Evolutionary conservation across 2,888 invertebrate species (phyloP), one percentile per base, ranked within the genome.

Genomic region (Drosophila pseudotakahashii): DNA sequence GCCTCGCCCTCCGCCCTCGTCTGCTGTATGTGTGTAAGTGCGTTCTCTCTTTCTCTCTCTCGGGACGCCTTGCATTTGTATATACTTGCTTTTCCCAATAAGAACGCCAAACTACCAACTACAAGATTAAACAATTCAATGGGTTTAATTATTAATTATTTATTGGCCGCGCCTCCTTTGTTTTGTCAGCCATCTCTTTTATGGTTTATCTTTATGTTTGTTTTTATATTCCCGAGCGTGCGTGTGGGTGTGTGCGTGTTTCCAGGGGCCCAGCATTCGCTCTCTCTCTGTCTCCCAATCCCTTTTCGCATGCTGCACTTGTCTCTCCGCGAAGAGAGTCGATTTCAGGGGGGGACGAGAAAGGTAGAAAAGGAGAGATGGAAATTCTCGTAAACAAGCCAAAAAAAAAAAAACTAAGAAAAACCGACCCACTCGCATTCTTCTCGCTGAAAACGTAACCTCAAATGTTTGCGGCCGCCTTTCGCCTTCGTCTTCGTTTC

Each of bases 121-220:
- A 26, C 44, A 58, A 51, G 47, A 41, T 50, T 68, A 26, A 59
- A 51, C 59, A 51, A 59, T 51, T 58, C n/a, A 26, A 34, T 48
- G 16, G 16, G 13, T 23, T 63, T 57, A 26, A 55, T 37, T 55
- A 57, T 16, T 47, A 47, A 47, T 32, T 30, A 47, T 51, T 55
- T 63, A 47, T 13, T 50, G 16, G 55, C 73, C 71, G 73, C 73
- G 64, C 71, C 71, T 59, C 61, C 41, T 57, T 55, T 51, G 36
- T 82, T 81, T 83, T 83, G 42, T 81, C 63, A 72, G 73, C 70
- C 73, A 79, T 70, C 81, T 84, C 87, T 84, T 87, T 84, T 84
- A 74, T 64, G 81, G 75, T 85, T 82, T 82, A 82, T 82, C 87
- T 84, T 87, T 77, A 68, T 85, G 81, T 82, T 84, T 82, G 81